Base-by-base conservation (phyloP, 2,888 invertebrate genomes). In the Dysmachus trigonus region DNA sequence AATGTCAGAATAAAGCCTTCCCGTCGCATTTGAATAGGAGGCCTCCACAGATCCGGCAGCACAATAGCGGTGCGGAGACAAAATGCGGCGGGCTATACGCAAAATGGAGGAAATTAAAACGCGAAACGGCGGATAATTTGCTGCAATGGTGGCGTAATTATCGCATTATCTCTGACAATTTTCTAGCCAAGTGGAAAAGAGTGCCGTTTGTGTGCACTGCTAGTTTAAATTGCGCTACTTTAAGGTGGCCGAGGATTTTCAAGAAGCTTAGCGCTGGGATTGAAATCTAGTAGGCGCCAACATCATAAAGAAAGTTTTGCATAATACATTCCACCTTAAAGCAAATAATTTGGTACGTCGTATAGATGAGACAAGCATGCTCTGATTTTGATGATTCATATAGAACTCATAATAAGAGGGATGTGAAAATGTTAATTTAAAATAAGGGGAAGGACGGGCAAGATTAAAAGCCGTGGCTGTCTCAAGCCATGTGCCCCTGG, bases 111-210 rank as follows among this genome's bases (percentile, higher is more conserved):
- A 88, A 86, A 87, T 87, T 87, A 88, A 88, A 88, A 88, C 87
- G 87, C 87, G 87, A 88, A 88, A 88, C 87, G 87, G 87, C 88
- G 88, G 86, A 88, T 88, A 88, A 88, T 88, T 89, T 87, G 88
- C 88, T 87, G 88, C 87, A 87, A 89, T 88, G 89, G 89, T 88
- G 89, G 88, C 88, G 87, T 89, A 89, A 90, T 89, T 90, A 89
- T 89, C 89, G 88, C 88, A 88, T 90, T 89, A 89, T 89, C 88
- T 88, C 88, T 87, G 86, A 83, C 83, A 83, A 83, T 83, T 83
- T 83, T 83, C 83, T 83, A 83, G 72, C 83, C 83, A 47, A 86
- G 76, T 76, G 86, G 62, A 86, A 35, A 38, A 53, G 79, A 74
- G 74, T 22, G 62, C 62, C 62, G 22, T 62, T 62, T 62, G 62